These are phyloP conservation scores for Rhinoraja longicauda DNA, from an alignment of 2,797 vertebrate genomes.

Conservation along the genomic window DNA sequence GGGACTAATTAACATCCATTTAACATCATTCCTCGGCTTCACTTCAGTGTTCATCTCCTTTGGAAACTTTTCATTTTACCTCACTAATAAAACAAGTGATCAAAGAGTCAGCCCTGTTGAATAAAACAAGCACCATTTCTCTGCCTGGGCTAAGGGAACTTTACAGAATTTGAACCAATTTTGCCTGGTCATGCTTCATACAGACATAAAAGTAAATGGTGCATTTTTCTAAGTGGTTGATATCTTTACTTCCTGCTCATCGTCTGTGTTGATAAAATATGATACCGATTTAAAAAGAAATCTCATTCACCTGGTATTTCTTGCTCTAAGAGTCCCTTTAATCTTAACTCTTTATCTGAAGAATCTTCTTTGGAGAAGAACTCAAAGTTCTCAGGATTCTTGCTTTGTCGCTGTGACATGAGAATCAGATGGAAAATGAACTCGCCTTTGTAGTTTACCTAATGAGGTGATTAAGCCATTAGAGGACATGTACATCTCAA, in stretches of 20 bases:
- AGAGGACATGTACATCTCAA: slow-evolving; percentile 70
- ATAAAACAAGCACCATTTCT: not conserved
- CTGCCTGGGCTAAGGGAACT: not conserved
- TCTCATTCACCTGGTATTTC: slow-evolving; percentile 49
- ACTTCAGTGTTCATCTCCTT: not conserved
- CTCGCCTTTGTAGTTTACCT: slow-evolving; percentile 75
- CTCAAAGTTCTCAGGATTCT: slow-evolving; percentile 51
- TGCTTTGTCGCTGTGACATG: slow-evolving; percentile 58
- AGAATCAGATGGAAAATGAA: slow-evolving; percentile 69
- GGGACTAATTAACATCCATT: not conserved
- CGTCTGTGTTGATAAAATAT: slow-evolving; percentile 48
- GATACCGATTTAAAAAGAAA: slow-evolving; percentile 48
- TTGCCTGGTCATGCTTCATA: not conserved
- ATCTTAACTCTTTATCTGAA: slow-evolving; percentile 54
- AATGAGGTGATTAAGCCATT: slow-evolving; percentile 97
- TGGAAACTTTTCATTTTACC: slow-evolving; percentile 5
- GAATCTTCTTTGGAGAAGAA: slow-evolving; percentile 45
- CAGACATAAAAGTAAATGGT: slow-evolving; percentile 39
- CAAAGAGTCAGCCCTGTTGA: slow-evolving; percentile 6
- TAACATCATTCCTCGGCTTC: not conserved
- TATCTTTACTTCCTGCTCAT: slow-evolving; percentile 41
- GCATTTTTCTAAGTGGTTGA: slow-evolving; percentile 52
- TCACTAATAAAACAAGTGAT: not conserved
- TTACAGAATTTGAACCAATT: not conserved
- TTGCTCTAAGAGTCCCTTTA: slow-evolving; percentile 53